phyloP scores from a whole-genome alignment of 2,797 vertebrate species.

The Arrhamphus sclerolepis region DNA sequence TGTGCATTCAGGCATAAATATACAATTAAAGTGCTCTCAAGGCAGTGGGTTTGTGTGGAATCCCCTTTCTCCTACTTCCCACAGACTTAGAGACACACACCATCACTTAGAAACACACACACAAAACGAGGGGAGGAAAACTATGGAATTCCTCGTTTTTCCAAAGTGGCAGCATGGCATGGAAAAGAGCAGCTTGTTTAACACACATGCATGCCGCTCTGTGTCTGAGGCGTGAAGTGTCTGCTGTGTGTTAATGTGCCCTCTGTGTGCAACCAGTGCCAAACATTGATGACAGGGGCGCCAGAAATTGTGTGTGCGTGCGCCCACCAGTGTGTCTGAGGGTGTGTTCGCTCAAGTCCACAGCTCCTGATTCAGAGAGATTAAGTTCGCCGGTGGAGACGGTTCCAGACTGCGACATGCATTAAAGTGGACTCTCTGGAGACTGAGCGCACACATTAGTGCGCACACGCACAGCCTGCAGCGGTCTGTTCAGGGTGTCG shows the following conservation, averaged over 20 bases:
- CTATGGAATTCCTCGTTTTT: constrained; percentile 62
- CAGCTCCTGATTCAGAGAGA: constrained; percentile 55
- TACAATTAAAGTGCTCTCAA: constrained; percentile 71
- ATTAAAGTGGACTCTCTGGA: constrained; percentile 27
- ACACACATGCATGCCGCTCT: constrained; percentile 14
- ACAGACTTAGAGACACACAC: constrained; percentile 39
- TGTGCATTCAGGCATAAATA: constrained; percentile 36
- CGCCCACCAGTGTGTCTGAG: constrained; percentile 34
- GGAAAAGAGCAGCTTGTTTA: constrained; percentile 65
- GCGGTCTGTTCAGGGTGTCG: constrained; percentile 67
- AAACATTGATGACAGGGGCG: constrained; percentile 66
- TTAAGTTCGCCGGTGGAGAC: constrained; percentile 40
- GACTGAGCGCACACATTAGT: constrained; percentile 22
- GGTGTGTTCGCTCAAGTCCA: constrained; percentile 50
- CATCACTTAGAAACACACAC: constrained; percentile 8
- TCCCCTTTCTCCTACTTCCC: constrained; percentile 71
- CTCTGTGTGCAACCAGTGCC: constrained; percentile 59
- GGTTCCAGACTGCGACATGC: constrained; percentile 42
- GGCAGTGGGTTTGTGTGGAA: constrained; percentile 54
- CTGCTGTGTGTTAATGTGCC: constrained; percentile 71
- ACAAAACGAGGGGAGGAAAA: not conserved
- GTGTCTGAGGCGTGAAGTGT: constrained; percentile 59
- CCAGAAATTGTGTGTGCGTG: constrained; percentile 44
- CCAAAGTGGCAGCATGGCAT: constrained; percentile 64
- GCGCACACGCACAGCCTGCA: constrained; percentile 15